phyloP scores from a whole-genome alignment of 2,888 invertebrate genomes.

The Drosophila stalkeri region DNA sequence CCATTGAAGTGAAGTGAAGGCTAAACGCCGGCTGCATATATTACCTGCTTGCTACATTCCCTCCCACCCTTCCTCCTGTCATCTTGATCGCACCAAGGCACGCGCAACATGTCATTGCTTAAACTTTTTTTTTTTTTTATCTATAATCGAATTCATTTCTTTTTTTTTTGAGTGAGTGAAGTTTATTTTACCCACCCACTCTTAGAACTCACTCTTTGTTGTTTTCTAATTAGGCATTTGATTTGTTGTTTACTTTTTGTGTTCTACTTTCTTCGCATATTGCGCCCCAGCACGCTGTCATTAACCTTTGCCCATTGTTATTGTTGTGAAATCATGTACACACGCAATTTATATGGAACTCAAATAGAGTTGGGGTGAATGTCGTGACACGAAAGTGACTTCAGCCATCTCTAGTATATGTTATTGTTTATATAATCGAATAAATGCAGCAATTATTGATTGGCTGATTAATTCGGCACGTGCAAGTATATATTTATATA shows the following conservation, averaged over 20 bases:
- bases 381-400: constrained; percentile 8
- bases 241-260: constrained; percentile 34
- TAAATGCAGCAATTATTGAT: constrained; percentile 8
- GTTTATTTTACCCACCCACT: constrained; percentile 7
- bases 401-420: background rate
- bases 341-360: constrained; percentile 1
- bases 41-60: constrained; percentile 22
- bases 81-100: background rate
- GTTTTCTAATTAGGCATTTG: constrained; percentile 38
- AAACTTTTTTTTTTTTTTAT: background rate
- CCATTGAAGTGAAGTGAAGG: constrained; percentile 30
- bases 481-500: constrained; percentile 18
- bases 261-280: constrained; percentile 42
- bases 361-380: background rate
- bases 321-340: constrained; percentile 13
- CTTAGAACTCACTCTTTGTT: background rate
- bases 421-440: constrained; percentile 1
- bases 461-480: constrained; percentile 24
- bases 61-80: constrained; percentile 3
- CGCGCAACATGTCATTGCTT: constrained; percentile 32
- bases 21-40: constrained; percentile 58
- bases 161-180: constrained; percentile 1
- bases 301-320: constrained; percentile 43
- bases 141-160: constrained; percentile 1
- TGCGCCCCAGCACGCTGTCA: constrained; percentile 43